phyloP scores from a whole-genome alignment of 2,113 vertebrate species.

The Chrysochloris asiatica region DNA sequence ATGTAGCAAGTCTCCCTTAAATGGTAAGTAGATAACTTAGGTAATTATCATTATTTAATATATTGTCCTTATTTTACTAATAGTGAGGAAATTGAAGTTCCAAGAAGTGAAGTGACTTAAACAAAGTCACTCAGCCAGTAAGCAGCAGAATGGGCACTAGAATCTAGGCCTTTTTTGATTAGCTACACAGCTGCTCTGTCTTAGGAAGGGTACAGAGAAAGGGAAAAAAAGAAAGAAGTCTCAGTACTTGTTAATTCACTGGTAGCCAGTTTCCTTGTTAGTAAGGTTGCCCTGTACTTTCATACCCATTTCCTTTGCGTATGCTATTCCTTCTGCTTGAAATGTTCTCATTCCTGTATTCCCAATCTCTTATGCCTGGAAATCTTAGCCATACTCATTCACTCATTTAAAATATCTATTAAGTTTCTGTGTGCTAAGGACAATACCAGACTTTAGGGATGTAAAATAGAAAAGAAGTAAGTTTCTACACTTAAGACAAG shows the following conservation, averaged over 20 bases:
- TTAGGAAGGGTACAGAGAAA: neutral
- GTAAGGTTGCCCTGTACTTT: neutral
- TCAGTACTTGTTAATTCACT: neutral
- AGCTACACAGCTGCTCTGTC: neutral
- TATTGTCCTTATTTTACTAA: slow-evolving; percentile 35
- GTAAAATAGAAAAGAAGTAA: slow-evolving; percentile 16
- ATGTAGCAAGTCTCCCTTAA: slow-evolving; percentile 26
- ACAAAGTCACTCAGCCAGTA: neutral
- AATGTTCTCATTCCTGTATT: neutral
- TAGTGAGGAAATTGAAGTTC: neutral
- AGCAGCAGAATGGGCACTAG: neutral
- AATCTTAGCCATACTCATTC: neutral
- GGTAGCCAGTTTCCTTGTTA: neutral
- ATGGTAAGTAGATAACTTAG: neutral
- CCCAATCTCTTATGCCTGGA: neutral
- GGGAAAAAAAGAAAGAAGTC: neutral
- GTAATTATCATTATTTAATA: slow-evolving; percentile 23
- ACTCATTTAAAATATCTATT: slow-evolving; percentile 5
- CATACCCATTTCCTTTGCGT: neutral
- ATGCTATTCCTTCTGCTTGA: neutral
- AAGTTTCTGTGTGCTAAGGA: neutral
- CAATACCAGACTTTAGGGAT: neutral
- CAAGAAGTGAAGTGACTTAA: neutral
- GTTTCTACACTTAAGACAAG: neutral
- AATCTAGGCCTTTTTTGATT: neutral